phyloP scores from a whole-genome alignment of 2,888 invertebrate species.

The Agonopterix arenella region DNA sequence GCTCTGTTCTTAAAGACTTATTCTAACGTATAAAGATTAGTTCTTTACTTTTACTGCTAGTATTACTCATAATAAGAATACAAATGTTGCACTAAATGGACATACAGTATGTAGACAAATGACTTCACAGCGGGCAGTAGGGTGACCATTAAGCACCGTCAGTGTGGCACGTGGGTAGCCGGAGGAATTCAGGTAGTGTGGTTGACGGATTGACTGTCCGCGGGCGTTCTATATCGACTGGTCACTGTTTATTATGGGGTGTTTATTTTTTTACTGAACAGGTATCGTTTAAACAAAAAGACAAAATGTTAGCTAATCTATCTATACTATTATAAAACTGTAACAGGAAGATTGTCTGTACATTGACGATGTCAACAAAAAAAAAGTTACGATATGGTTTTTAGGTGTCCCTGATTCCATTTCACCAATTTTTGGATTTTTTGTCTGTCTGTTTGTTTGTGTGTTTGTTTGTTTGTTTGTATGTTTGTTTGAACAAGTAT shows the following conservation, averaged over 20 bases:
- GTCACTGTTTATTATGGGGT: constrained; percentile 23
- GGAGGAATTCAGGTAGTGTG: constrained; percentile 54
- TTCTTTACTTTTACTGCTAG: not conserved
- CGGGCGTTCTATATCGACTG: constrained; percentile 25
- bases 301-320: no score
- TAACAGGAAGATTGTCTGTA: no score
- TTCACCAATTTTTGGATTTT: no score
- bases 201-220: constrained; percentile 49
- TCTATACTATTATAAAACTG: no score
- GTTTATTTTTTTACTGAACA: not conserved
- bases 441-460: no score
- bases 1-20: no score
- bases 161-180: constrained; percentile 36
- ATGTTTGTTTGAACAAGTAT: no score
- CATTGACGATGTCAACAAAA: no score
- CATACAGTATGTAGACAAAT: constrained; percentile 50
- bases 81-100: not conserved
- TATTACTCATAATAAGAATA: not conserved
- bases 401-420: no score
- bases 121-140: constrained; percentile 48
- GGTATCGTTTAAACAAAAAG: no score
- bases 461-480: no score
- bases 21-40: not conserved
- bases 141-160: constrained; percentile 50
- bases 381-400: no score